phyloP scores from a whole-genome alignment of 2,797 vertebrate species.

The Sphenodon punctatus region DNA sequence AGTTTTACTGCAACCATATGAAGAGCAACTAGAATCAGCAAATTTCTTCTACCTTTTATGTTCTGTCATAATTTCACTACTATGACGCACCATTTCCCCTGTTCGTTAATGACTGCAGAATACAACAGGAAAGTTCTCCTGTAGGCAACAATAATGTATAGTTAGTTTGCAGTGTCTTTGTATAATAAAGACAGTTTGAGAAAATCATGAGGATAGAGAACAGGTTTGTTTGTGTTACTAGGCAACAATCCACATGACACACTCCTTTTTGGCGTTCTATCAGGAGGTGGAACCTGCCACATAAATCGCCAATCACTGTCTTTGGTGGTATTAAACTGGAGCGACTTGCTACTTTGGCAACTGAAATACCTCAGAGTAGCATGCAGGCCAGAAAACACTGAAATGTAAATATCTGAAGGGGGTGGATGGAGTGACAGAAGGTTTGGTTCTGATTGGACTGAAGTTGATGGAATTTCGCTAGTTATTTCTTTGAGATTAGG shows the following conservation, averaged over 20 bases:
- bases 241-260: conserved; percentile 31
- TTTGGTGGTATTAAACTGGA: neutral
- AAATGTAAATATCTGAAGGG: neutral
- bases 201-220: neutral
- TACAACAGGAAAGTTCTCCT: neutral
- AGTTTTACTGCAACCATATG: neutral
- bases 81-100: neutral
- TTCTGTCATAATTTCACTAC: neutral
- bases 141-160: neutral
- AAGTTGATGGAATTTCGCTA: neutral
- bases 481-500: neutral
- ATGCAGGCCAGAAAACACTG: neutral
- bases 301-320: neutral
- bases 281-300: conserved; percentile 2
- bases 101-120: neutral
- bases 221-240: conserved; percentile 55
- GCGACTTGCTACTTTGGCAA: neutral
- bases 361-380: neutral
- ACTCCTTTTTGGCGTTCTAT: conserved; percentile 26
- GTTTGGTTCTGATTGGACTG: neutral
- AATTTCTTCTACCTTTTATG: neutral
- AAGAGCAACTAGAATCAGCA: neutral
- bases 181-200: conserved; percentile 16
- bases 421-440: neutral
- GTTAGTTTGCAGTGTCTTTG: neutral